These are phyloP conservation scores for Genyomyrus donnyi DNA, from an alignment of 2,113 vertebrate genomes.

Conservation along the genomic window DNA sequence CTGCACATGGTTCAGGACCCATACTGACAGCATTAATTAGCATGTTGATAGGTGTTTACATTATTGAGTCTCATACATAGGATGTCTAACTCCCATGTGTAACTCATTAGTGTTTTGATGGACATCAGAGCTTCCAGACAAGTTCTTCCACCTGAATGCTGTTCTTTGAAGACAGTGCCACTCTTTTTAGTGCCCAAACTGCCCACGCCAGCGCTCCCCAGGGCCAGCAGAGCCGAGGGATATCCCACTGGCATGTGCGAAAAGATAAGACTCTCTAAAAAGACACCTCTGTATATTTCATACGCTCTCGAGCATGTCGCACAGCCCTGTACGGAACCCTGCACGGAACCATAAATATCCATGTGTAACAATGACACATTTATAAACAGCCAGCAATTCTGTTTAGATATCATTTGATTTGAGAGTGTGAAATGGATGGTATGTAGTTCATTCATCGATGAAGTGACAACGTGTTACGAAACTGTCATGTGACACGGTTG, in stretches of 20 bases:
- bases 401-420: background rate
- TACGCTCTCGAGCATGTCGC: background rate
- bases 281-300: background rate
- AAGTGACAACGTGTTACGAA: background rate
- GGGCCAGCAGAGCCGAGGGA: background rate
- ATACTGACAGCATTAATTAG: background rate
- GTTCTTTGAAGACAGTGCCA: background rate
- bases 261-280: background rate
- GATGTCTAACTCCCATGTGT: background rate
- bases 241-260: background rate
- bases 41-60: background rate
- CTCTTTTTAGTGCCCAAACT: background rate
- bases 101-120: background rate
- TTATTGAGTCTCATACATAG: background rate
- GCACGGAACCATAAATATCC: background rate
- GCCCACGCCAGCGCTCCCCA: background rate
- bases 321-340: background rate
- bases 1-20: background rate
- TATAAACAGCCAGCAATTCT: background rate
- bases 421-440: background rate
- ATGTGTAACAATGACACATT: background rate
- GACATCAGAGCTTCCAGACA: background rate
- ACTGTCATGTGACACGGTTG: background rate
- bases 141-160: background rate
- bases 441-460: background rate